Conservation (phyloP, 2,113 vertebrate genomes). For the Xiphophorus couchianus region DNA sequence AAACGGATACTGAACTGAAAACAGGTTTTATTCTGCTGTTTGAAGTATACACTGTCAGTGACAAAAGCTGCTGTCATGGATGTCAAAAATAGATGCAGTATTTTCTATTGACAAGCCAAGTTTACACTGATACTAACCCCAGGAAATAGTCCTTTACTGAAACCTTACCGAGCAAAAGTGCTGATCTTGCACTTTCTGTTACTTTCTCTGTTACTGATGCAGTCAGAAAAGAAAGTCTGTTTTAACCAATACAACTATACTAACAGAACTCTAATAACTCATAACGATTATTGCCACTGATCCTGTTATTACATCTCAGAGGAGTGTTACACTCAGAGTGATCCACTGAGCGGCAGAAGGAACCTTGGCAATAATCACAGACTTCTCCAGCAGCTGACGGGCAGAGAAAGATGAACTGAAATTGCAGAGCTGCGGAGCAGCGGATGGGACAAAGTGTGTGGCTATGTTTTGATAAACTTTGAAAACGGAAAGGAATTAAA, state of each 20-base stretch:
- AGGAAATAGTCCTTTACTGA: background rate
- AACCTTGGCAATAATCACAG: background rate
- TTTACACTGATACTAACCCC: background rate
- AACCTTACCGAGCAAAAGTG: background rate
- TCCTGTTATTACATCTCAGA: background rate
- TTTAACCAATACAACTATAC: background rate
- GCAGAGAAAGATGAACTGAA: background rate
- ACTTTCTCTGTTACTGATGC: background rate
- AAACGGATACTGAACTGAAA: constrained; percentile 10
- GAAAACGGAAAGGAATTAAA: background rate
- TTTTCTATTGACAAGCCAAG: background rate
- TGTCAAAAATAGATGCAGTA: background rate
- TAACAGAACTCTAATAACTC: background rate
- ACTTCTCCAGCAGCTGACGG: background rate
- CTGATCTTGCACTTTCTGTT: background rate
- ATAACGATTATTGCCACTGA: background rate
- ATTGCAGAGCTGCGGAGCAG: background rate
- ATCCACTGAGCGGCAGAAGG: background rate
- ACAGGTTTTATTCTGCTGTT: constrained; percentile 23
- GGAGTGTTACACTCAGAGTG: background rate
- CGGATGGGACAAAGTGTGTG: background rate
- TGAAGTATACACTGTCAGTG: background rate
- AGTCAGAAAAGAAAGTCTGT: background rate
- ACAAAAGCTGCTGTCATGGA: background rate
- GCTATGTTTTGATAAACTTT: background rate